Conservation (phyloP, 2,113 vertebrate genomes). For the Delphinapterus leucas region DNA sequence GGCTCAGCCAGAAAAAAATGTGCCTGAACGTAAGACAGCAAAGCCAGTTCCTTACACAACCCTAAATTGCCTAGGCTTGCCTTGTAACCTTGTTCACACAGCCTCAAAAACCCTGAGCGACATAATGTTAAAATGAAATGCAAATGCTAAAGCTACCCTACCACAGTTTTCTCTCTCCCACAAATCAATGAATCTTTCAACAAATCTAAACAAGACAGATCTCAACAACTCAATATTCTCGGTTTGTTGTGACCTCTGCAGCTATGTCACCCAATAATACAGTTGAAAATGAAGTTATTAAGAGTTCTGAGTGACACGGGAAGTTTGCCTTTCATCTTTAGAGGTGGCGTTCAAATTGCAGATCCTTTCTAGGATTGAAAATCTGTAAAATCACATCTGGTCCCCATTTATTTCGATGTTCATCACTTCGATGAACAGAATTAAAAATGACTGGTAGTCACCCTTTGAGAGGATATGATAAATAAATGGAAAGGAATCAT, state of each 20-base stretch:
- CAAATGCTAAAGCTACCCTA: background rate
- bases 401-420: background rate
- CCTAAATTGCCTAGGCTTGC: background rate
- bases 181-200: background rate
- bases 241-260: background rate
- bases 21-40: background rate
- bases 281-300: background rate
- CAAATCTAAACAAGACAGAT: background rate
- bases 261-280: background rate
- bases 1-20: background rate
- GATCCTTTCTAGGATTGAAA: background rate
- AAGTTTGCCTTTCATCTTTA: background rate
- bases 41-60: background rate
- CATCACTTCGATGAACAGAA: background rate
- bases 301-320: background rate
- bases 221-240: conserved; percentile 9
- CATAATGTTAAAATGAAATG: background rate
- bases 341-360: background rate
- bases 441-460: background rate
- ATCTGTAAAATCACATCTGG: conserved; percentile 11
- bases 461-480: background rate
- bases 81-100: background rate
- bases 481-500: background rate
- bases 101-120: background rate
- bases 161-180: background rate